A percentile compares a stretch with the other conserved stretches of the same genome.
phyloP scores from a whole-genome alignment of 2,113 vertebrate species.

The Corythornis cristatus region DNA sequence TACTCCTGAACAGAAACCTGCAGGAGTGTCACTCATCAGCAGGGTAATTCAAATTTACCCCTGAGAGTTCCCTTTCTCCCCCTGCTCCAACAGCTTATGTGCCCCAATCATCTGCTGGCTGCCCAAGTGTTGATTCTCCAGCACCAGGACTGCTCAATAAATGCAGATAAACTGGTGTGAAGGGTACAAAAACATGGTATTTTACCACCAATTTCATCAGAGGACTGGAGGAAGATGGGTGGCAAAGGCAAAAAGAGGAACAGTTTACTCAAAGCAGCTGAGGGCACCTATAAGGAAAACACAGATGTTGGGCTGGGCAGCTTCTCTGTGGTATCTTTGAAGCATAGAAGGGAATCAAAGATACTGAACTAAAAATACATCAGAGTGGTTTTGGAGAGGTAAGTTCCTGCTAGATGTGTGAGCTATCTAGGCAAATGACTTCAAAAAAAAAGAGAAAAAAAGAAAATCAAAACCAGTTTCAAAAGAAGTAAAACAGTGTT shows the following conservation, averaged over 20 bases:
- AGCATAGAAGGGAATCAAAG: not conserved
- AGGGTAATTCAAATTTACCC: not conserved
- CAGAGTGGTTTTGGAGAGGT: not conserved
- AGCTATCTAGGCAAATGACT: not conserved
- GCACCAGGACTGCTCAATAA: not conserved
- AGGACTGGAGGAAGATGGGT: not conserved
- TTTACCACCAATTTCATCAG: not conserved
- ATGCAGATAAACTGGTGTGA: not conserved
- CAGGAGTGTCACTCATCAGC: not conserved
- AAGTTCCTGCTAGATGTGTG: not conserved
- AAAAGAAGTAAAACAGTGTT: not conserved
- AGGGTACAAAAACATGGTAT: rapidly evolving
- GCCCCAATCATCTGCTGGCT: not conserved
- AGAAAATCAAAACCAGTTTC: not conserved
- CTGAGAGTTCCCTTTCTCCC: rapidly evolving
- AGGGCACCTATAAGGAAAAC: not conserved
- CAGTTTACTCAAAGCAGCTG: not conserved
- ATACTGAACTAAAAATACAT: not conserved
- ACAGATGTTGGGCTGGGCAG: not conserved
- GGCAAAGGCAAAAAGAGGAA: not conserved
- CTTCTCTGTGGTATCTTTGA: not conserved
- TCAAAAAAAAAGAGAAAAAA: no score
- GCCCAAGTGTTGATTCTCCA: not conserved
- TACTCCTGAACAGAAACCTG: not conserved
- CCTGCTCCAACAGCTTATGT: not conserved